phyloP scores from a whole-genome alignment of 2,113 vertebrate species.

The Ariopsis seemanni region DNA sequence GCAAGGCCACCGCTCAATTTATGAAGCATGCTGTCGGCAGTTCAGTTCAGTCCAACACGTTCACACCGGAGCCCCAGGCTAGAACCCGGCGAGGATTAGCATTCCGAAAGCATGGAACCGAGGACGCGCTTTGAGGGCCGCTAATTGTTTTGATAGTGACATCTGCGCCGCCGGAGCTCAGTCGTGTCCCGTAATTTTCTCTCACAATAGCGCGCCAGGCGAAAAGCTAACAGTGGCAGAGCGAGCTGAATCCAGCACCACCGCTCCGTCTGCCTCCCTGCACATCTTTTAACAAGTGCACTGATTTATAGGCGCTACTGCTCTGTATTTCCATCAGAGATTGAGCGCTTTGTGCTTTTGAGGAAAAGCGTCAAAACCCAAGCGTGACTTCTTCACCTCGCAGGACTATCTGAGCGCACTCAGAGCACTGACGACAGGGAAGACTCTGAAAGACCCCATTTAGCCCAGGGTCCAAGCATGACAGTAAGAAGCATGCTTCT shows the following conservation, averaged over 20 bases:
- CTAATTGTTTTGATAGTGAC: constrained; percentile 38
- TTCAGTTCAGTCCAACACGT: not conserved
- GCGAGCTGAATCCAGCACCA: not conserved
- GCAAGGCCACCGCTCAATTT: not conserved
- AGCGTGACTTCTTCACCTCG: not conserved
- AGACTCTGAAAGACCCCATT: not conserved
- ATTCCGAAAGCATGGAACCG: not conserved
- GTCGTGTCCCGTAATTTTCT: not conserved
- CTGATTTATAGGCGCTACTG: not conserved
- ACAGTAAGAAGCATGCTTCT: not conserved
- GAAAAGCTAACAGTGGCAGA: not conserved
- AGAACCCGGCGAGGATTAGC: not conserved
- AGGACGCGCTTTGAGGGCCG: constrained; percentile 19
- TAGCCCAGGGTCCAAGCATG: not conserved
- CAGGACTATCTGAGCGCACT: not conserved
- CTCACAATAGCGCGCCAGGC: constrained; percentile 21
- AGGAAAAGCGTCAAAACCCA: not conserved
- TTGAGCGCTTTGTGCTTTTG: not conserved
- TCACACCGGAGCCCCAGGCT: not conserved
- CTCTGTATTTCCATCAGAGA: not conserved
- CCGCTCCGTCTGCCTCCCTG: not conserved
- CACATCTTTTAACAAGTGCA: constrained; percentile 3
- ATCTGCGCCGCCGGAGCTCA: constrained; percentile 12
- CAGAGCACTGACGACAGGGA: not conserved
- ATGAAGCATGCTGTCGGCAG: not conserved